Percentiles rank a stretch among this genome's conserved stretches.
phyloP scores from a whole-genome alignment of 92 coral and sea anemone species.

The Heteractis magnifica region DNA sequence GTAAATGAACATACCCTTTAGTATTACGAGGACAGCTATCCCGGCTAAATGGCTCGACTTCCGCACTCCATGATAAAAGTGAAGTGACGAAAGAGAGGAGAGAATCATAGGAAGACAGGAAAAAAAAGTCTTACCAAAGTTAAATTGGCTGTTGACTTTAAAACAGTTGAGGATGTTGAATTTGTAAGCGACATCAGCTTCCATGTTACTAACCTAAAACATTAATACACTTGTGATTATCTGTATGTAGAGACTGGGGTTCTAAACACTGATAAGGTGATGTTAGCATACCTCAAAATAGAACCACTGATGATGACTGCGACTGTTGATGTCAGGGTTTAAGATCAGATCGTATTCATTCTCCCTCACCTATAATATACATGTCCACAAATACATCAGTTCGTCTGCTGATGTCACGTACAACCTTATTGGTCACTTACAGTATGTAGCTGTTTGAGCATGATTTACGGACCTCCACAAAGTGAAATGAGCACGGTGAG shows the following conservation, averaged over 20 bases:
- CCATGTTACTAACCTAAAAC: constrained; percentile 89
- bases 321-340: constrained; percentile 90
- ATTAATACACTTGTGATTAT: neutral
- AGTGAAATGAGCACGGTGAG: neutral
- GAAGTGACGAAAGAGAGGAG: no score
- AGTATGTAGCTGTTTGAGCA: no score
- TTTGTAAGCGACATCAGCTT: constrained; percentile 86
- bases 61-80: no score
- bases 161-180: constrained; percentile 96
- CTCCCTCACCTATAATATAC: constrained; percentile 60
- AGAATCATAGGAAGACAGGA: neutral
- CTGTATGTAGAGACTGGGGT: neutral
- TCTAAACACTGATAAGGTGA: neutral
- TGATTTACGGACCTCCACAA: no score
- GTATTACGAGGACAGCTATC: neutral
- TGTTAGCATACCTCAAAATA: constrained; percentile 77
- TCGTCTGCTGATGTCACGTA: no score
- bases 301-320: constrained; percentile 96
- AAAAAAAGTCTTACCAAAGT: constrained; percentile 72
- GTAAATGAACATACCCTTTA: neutral
- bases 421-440: no score
- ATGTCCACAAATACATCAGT: neutral
- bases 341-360: constrained; percentile 87
- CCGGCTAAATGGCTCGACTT: no score
- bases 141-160: constrained; percentile 92